These are phyloP conservation scores for Notamacropus eugenii DNA, from an alignment of 2,797 vertebrate species.

Conservation along the genomic window DNA sequence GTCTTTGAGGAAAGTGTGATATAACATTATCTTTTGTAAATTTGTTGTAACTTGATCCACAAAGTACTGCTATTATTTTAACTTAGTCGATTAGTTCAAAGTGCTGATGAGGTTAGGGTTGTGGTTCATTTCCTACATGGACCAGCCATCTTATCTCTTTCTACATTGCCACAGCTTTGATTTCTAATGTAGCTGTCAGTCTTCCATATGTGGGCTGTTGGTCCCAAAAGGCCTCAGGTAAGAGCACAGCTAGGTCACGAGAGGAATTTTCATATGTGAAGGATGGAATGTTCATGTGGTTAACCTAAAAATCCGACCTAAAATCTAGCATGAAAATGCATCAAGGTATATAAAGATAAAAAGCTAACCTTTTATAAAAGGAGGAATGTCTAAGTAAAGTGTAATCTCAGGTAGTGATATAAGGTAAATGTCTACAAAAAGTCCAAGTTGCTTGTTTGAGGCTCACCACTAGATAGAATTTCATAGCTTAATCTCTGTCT, in stretches of 20 bases:
- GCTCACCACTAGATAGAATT: background rate
- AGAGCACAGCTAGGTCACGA: background rate
- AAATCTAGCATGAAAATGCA: background rate
- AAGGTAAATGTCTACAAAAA: background rate
- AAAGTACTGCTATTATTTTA: background rate
- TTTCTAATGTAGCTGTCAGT: background rate
- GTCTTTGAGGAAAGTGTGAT: background rate
- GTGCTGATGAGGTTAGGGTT: background rate
- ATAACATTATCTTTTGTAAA: background rate
- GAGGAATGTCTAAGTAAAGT: background rate
- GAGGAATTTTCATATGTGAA: background rate
- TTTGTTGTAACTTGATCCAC: background rate
- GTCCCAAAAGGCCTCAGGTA: background rate
- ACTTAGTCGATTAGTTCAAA: background rate
- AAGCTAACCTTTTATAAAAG: background rate
- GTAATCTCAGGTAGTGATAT: background rate
- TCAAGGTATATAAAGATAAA: background rate
- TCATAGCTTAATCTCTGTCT: background rate
- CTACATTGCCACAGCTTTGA: background rate
- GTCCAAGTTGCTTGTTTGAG: conserved; percentile 15
- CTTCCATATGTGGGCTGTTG: background rate
- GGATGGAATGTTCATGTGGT: background rate
- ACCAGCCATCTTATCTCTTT: background rate
- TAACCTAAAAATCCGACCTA: background rate
- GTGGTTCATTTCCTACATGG: background rate